Percentiles rank a stretch among this genome's conserved stretches.
Evolutionary conservation across 2,888 invertebrate species (phyloP).

Genomic region (Eustalomyia histrio): DNA sequence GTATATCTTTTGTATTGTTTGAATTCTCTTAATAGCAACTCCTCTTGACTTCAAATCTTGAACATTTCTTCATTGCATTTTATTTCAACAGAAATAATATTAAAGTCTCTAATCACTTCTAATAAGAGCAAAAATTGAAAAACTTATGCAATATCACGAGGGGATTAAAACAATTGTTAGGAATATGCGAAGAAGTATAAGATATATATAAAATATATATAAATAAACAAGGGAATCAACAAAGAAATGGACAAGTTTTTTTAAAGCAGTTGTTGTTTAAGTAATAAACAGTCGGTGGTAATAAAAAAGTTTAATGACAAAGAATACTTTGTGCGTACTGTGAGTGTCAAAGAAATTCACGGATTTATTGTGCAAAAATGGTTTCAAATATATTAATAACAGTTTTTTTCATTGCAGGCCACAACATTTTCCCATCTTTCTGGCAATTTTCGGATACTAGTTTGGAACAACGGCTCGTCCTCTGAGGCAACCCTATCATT

Average conservation of each 20-base stretch:
- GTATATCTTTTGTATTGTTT: background rate
- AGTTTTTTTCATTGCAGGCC: too few species aligned
- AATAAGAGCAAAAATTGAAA: conserved; percentile 77
- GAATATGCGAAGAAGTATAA: conserved; percentile 28
- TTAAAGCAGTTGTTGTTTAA: conserved; percentile 18
- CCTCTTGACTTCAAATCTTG: conserved; percentile 43
- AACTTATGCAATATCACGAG: conserved; percentile 77
- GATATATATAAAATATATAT: conserved; percentile 41
- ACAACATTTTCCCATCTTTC: too few species aligned
- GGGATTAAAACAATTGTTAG: conserved; percentile 69
- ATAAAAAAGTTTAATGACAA: background rate
- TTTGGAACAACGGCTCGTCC: too few species aligned
- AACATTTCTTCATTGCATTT: conserved; percentile 44
- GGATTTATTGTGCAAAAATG: too few species aligned
- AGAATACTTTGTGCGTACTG: too few species aligned
- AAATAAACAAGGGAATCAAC: conserved; percentile 9
- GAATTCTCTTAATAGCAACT: conserved; percentile 31
- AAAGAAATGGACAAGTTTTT: conserved; percentile 30
- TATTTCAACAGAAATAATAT: conserved; percentile 47
- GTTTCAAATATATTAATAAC: too few species aligned
- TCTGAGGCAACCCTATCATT: too few species aligned
- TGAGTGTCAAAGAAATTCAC: too few species aligned
- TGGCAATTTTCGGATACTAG: too few species aligned
- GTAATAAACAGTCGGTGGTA: conserved; percentile 30
- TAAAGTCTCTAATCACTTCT: conserved; percentile 77